phyloP scores from a whole-genome alignment of 2,797 vertebrate species.

The Botia almorhae region DNA sequence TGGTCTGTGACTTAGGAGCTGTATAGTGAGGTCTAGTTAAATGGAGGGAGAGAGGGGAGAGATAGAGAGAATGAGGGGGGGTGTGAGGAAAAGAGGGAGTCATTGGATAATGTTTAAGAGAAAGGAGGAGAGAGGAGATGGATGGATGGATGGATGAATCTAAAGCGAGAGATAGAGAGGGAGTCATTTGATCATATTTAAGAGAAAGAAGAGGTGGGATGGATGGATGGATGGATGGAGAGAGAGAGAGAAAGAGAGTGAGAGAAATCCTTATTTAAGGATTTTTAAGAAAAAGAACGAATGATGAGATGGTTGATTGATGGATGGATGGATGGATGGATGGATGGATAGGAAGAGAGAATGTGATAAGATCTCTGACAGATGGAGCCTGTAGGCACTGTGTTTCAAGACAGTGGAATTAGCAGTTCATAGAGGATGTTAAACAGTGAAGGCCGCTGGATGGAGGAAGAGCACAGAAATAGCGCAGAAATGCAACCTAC shows the following conservation, averaged over 20 bases:
- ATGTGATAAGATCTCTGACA: conserved; percentile 52
- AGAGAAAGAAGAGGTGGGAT: neutral
- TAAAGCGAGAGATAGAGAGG: neutral
- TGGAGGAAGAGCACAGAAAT: conserved; percentile 37
- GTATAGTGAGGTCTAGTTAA: conserved; percentile 74
- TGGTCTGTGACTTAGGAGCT: conserved; percentile 81
- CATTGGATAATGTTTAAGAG: conserved; percentile 72
- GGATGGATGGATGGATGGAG: neutral
- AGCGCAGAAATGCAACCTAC: conserved; percentile 52
- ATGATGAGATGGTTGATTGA: too few species aligned
- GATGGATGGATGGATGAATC: conserved; percentile 27
- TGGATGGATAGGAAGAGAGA: conserved; percentile 2
- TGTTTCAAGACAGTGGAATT: conserved; percentile 59
- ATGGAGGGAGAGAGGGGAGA: conserved; percentile 66
- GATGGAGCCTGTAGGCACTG: conserved; percentile 53
- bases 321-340: too few species aligned
- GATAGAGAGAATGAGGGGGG: conserved; percentile 58
- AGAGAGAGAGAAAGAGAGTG: too few species aligned
- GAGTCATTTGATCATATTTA: neutral
- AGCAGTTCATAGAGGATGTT: conserved; percentile 58
- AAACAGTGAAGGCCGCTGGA: conserved; percentile 45
- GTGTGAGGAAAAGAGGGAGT: conserved; percentile 60
- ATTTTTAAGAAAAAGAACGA: too few species aligned
- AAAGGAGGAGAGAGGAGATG: conserved; percentile 53
- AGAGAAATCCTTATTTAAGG: too few species aligned